These are phyloP conservation scores for Eupithecia tripunctaria DNA, from an alignment of 2,888 invertebrate genomes.

Conservation along the genomic window DNA sequence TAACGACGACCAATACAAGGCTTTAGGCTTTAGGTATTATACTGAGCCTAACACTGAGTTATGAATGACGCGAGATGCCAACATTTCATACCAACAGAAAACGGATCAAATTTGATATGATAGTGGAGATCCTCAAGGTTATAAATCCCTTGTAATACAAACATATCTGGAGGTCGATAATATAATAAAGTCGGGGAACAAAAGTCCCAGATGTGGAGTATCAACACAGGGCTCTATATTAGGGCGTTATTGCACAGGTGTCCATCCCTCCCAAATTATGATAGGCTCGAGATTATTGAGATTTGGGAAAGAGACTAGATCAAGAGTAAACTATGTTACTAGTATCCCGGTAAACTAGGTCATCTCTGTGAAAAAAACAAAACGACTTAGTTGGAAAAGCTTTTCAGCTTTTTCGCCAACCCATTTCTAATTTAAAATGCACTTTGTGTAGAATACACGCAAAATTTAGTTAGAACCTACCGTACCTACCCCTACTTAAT, in stretches of 20 bases:
- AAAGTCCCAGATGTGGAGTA: conserved; percentile 34
- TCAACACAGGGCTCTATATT: conserved; percentile 24
- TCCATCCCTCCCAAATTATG: conserved; percentile 23
- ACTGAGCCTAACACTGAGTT: background rate
- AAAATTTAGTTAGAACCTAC: conserved; percentile 34
- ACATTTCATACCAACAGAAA: background rate
- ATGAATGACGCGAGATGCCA: background rate
- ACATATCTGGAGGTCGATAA: conserved; percentile 26
- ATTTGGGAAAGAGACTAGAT: background rate
- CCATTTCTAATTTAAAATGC: conserved; percentile 41
- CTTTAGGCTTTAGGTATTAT: no score
- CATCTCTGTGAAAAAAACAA: conserved; percentile 11
- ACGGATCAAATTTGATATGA: conserved; percentile 4
- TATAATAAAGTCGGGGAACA: conserved; percentile 38
- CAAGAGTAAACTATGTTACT: background rate
- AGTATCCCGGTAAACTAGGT: conserved; percentile 17
- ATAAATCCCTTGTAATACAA: conserved; percentile 27
- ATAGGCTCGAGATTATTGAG: conserved; percentile 14
- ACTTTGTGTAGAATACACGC: conserved; percentile 40
- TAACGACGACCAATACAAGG: no score
- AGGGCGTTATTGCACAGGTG: conserved; percentile 33
- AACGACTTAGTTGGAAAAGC: conserved; percentile 1
- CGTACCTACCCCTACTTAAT: conserved; percentile 43
- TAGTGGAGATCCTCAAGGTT: background rate
- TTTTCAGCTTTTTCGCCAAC: conserved; percentile 12